phyloP scores from a whole-genome alignment of 2,797 vertebrate species.

The Eupleurogrammus muticus region DNA sequence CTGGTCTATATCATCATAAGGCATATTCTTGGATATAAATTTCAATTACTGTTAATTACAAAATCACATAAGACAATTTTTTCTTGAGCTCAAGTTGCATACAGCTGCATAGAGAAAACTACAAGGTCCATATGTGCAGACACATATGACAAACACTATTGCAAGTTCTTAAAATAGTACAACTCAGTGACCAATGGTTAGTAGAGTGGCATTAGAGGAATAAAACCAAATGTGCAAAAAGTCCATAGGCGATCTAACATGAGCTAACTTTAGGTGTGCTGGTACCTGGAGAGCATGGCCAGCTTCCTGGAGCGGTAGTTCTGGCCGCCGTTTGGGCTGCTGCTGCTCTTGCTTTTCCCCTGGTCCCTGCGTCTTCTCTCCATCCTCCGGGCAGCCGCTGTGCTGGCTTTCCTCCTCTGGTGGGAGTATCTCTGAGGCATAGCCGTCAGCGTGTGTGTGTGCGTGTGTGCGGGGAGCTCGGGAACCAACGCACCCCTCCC shows the following conservation, averaged over 20 bases:
- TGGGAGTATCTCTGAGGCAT: conserved; percentile 83
- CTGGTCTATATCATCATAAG: background rate
- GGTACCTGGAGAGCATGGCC: conserved; percentile 87
- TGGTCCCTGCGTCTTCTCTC: conserved; percentile 80
- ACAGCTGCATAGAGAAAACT: too few relatives aligned
- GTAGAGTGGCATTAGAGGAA: too few relatives aligned
- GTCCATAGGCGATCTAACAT: too few relatives aligned
- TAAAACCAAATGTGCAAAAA: too few relatives aligned
- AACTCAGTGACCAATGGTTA: too few relatives aligned
- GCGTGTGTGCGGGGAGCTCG: conserved; percentile 42
- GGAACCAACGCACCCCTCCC: conserved; percentile 72
- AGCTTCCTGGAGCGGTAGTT: conserved; percentile 86
- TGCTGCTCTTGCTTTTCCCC: conserved; percentile 36
- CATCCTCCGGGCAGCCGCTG: conserved; percentile 83
- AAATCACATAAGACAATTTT: too few relatives aligned
- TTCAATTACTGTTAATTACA: too few relatives aligned
- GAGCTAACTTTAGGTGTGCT: background rate
- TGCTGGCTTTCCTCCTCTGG: conserved; percentile 73
- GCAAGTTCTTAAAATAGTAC: background rate
- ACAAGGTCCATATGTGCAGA: background rate
- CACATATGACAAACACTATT: background rate
- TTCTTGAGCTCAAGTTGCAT: too few relatives aligned
- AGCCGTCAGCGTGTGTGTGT: conserved; percentile 60
- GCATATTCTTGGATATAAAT: too few relatives aligned
- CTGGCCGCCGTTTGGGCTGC: conserved; percentile 48